phyloP scores from a whole-genome alignment of 2,888 invertebrate species.

The Catotricha subobsoleta region DNA sequence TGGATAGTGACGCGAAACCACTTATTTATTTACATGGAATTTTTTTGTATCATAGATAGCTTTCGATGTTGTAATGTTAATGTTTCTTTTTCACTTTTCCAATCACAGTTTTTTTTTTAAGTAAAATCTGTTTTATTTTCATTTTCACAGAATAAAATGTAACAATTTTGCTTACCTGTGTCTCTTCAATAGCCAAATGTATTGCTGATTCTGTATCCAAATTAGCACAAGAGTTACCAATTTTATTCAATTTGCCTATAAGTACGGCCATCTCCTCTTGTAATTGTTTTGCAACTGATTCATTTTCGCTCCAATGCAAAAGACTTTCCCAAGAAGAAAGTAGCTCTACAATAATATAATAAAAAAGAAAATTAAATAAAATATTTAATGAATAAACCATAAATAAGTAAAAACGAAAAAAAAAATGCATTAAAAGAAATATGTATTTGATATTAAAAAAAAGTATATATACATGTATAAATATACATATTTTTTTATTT shows the following conservation, averaged over 20 bases:
- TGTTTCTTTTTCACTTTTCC: too few species aligned
- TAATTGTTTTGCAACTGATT: conserved; percentile 27
- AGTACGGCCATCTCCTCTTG: conserved; percentile 30
- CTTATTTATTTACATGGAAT: too few species aligned
- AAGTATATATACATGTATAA: background rate
- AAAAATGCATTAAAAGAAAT: background rate
- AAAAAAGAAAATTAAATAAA: background rate
- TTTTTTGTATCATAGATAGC: too few species aligned
- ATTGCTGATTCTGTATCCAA: conserved; percentile 29
- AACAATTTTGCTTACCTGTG: conserved; percentile 20
- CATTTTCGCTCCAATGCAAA: conserved; percentile 31
- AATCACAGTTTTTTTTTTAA: background rate
- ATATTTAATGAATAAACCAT: background rate
- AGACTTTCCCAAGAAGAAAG: conserved; percentile 30
- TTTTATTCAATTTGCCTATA: conserved; percentile 24
- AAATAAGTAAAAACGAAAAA: background rate
- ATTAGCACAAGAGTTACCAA: conserved; percentile 20
- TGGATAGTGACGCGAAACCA: too few species aligned
- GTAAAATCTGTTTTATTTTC: background rate
- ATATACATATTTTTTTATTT: background rate
- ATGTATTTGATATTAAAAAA: background rate
- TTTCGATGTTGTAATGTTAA: too few species aligned
- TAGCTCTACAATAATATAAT: conserved; percentile 20
- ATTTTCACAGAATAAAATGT: background rate
- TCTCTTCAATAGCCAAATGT: conserved; percentile 26